phyloP scores from a whole-genome alignment of 2,888 invertebrate species.

The Drosophila pseudotakahashii region DNA sequence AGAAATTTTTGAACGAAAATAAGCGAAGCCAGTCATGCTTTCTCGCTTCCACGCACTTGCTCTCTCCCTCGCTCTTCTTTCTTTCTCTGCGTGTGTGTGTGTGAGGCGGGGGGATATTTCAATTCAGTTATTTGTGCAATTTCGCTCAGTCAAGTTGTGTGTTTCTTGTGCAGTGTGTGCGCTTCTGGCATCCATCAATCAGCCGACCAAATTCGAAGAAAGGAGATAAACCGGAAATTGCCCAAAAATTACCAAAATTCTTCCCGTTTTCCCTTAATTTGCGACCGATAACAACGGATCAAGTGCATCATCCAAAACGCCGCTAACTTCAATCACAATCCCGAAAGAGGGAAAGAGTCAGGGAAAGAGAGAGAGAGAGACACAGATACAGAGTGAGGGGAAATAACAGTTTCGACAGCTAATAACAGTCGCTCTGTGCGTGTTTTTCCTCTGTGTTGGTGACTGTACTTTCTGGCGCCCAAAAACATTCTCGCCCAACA shows the following conservation, averaged over 20 bases:
- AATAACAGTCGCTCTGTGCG: constrained; percentile 32
- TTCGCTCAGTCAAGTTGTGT: constrained; percentile 78
- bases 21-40: constrained; percentile 35
- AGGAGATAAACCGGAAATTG: constrained; percentile 20
- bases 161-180: constrained; percentile 59
- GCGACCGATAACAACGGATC: constrained; percentile 13
- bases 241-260: constrained; percentile 9
- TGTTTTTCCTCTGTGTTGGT: constrained; percentile 26
- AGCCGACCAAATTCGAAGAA: constrained; percentile 34
- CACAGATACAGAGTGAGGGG: constrained; percentile 12
- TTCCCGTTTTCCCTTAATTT: neutral
- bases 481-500: constrained; percentile 49
- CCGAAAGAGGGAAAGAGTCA: constrained; percentile 25
- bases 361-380: constrained; percentile 2
- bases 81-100: constrained; percentile 34
- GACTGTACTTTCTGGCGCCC: constrained; percentile 75
- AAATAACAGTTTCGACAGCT: constrained; percentile 42
- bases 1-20: constrained; percentile 52
- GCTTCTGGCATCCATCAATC: constrained; percentile 49
- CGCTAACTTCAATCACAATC: constrained; percentile 52
- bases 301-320: constrained; percentile 36
- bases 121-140: constrained; percentile 80
- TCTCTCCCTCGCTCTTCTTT: constrained; percentile 31
- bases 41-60: constrained; percentile 21
- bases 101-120: constrained; percentile 59